Conservation (phyloP, 2,797 vertebrate species). For the Chlorospingus semifuscus region DNA sequence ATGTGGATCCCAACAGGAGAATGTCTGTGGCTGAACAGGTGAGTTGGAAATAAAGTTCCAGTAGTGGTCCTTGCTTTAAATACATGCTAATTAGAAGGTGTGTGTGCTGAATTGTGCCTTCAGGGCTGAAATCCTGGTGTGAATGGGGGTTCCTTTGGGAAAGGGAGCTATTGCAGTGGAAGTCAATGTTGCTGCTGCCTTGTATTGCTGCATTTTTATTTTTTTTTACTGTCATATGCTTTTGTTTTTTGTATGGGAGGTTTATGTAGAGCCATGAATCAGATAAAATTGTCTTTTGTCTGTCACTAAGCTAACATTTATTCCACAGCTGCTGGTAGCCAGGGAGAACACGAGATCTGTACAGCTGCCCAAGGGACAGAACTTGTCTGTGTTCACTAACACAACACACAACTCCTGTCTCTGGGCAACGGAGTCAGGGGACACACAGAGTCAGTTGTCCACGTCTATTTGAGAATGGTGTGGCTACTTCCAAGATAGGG, state of each 20-base stretch:
- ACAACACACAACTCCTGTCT: not conserved
- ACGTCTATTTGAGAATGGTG: not conserved
- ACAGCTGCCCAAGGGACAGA: not conserved
- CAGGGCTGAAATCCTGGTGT: not conserved
- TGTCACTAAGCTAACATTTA: not conserved
- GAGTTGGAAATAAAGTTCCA: not conserved
- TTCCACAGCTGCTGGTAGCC: not conserved
- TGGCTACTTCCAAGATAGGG: not conserved
- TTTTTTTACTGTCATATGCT: not conserved
- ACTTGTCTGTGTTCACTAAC: not conserved
- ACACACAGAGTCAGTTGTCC: not conserved
- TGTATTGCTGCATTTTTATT: not conserved
- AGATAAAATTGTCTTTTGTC: not conserved
- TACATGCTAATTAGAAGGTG: not conserved
- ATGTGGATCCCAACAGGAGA: conserved; percentile 94
- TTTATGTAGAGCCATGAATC: not conserved
- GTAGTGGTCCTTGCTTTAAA: not conserved
- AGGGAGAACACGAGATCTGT: not conserved
- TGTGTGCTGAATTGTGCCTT: not conserved
- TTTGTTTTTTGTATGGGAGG: not conserved
- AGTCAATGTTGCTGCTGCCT: not conserved
- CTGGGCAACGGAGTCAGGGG: not conserved
- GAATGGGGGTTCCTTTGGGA: not conserved
- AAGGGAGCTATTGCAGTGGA: not conserved
- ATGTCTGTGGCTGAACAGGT: conserved; percentile 99